phyloP scores from a whole-genome alignment of 1,140 invertebrate species.

The Drosophila pruinosa region DNA sequence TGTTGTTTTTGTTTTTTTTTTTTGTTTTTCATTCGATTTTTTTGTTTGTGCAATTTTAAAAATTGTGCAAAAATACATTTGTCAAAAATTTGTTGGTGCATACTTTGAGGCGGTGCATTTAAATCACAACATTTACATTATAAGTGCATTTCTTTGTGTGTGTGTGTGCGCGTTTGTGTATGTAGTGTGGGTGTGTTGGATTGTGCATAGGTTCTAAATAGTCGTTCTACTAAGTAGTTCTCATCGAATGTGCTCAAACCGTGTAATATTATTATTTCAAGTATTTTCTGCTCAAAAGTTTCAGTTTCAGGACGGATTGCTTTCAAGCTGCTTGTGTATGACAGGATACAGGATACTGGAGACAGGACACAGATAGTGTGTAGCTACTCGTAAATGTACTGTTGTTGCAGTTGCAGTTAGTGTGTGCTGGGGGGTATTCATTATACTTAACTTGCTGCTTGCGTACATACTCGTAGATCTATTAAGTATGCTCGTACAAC shows the following conservation, averaged over 20 bases:
- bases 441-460: constrained; percentile 2
- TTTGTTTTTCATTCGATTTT: neutral
- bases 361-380: no score
- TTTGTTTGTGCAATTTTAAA: constrained; percentile 64
- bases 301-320: constrained; percentile 76
- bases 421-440: neutral
- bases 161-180: neutral
- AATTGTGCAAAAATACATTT: constrained; percentile 80
- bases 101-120: constrained; percentile 76
- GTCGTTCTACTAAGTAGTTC: constrained; percentile 26
- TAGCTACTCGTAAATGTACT: constrained; percentile 31
- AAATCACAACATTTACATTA: constrained; percentile 80
- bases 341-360: constrained; percentile 32
- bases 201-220: constrained; percentile 19
- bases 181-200: neutral
- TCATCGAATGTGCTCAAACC: constrained; percentile 30
- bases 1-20: neutral
- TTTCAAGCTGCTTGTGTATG: constrained; percentile 73
- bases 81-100: constrained; percentile 71
- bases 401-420: neutral
- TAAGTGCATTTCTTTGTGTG: constrained; percentile 67
- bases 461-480: neutral
- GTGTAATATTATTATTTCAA: constrained; percentile 20
- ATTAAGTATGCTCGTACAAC: constrained; percentile 22
- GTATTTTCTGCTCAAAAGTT: constrained; percentile 67